Conservation (phyloP, 92 coral and sea anemone species). For the Palythoa caribaeorum region DNA sequence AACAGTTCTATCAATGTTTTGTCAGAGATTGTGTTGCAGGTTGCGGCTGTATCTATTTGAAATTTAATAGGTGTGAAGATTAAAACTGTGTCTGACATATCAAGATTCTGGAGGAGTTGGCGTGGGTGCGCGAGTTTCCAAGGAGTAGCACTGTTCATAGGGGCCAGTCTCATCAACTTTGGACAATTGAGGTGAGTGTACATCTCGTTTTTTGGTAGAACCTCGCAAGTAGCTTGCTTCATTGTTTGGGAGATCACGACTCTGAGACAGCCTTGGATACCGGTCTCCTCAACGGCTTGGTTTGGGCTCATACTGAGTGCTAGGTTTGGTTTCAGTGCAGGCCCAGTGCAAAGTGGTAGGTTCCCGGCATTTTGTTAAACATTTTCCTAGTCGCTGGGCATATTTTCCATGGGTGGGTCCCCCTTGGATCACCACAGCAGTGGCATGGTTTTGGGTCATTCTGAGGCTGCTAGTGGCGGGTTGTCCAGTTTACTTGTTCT, state of each 20-base stretch:
- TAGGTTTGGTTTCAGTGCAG: constrained; percentile 26
- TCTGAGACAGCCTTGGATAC: neutral
- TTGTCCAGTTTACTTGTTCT: too few relatives aligned
- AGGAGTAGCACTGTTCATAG: too few relatives aligned
- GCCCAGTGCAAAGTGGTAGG: constrained; percentile 51
- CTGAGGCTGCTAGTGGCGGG: neutral
- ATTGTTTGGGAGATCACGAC: neutral
- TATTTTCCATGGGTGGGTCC: constrained; percentile 8
- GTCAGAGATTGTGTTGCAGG: too few relatives aligned
- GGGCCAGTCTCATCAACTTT: too few relatives aligned
- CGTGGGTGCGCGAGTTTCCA: too few relatives aligned
- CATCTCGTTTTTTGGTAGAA: neutral
- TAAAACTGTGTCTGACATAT: too few relatives aligned
- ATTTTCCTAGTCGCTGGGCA: constrained; percentile 18
- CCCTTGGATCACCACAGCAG: constrained; percentile 37
- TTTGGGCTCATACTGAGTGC: neutral
- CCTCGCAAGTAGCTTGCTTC: neutral
- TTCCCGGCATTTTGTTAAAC: constrained; percentile 6
- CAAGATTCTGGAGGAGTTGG: too few relatives aligned
- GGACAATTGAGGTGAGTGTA: neutral
- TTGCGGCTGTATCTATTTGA: too few relatives aligned
- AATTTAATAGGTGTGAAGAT: too few relatives aligned
- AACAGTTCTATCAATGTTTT: too few relatives aligned
- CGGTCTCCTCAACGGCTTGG: neutral
- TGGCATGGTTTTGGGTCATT: constrained; percentile 21